Conservation (phyloP, 2,888 invertebrate genomes). For the Lamellibrachia satsuma region DNA sequence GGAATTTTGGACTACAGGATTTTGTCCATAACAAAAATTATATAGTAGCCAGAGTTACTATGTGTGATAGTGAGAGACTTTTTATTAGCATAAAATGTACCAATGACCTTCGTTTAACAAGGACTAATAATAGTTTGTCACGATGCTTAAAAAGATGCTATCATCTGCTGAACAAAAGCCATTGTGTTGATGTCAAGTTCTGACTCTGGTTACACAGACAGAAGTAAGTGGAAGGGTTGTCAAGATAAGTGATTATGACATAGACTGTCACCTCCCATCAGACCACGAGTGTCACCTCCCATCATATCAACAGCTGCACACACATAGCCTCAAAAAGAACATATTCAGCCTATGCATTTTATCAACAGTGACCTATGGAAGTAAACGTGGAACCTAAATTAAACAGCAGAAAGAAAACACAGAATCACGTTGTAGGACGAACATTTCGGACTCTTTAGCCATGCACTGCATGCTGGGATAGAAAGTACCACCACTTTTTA, state of each 20-base stretch:
- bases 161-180: background rate
- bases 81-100: background rate
- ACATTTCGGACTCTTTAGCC: no score
- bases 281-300: background rate
- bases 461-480: no score
- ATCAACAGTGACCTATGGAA: background rate
- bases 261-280: background rate
- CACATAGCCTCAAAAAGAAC: background rate
- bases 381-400: background rate
- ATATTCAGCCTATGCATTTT: background rate
- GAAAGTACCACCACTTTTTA: no score
- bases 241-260: constrained; percentile 1
- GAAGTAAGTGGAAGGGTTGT: background rate
- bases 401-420: background rate
- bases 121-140: background rate
- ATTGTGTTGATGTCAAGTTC: background rate
- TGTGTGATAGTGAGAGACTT: background rate
- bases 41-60: background rate
- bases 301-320: background rate
- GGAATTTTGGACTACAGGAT: no score
- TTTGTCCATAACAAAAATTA: no score
- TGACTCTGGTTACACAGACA: background rate
- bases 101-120: background rate
- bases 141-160: no score
- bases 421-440: no score